Conservation (phyloP, 2,888 invertebrate species). For the Oscheius sp. region DNA sequence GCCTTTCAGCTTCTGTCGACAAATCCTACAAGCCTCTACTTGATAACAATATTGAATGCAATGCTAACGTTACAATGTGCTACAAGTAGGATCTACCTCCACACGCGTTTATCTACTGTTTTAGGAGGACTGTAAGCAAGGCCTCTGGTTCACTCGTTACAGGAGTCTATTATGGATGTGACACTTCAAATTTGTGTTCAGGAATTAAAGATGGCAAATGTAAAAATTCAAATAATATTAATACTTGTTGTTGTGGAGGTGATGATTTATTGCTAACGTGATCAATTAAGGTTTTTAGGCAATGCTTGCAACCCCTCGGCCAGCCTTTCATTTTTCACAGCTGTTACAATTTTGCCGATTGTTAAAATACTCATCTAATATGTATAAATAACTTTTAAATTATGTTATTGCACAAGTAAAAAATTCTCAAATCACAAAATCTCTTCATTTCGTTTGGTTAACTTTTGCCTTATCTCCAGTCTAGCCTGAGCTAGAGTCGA, state of each 20-base stretch:
- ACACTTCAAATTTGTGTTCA: not conserved
- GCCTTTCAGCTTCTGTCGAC: not conserved
- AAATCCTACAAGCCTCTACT: not conserved
- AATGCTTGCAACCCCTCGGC: not conserved
- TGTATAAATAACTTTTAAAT: not conserved
- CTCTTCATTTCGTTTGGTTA: no score
- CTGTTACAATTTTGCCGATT: not conserved
- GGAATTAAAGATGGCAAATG: not conserved
- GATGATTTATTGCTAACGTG: not conserved
- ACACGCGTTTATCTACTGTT: no score
- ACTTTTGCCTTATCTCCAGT: no score
- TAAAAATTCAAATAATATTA: not conserved
- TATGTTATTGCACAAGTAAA: not conserved
- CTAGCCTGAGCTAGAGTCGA: no score
- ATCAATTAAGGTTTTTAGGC: not conserved
- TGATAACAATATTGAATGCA: no score
- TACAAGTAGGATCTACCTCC: no score
- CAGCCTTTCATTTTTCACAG: not conserved
- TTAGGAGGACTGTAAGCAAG: not conserved
- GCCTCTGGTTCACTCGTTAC: not conserved
- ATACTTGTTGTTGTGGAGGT: not conserved
- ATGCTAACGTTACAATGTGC: no score
- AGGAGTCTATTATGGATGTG: constrained; percentile 1
- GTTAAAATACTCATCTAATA: not conserved
- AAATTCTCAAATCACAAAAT: not conserved